These are phyloP conservation scores for Coturnix japonica DNA, from an alignment of 2,113 vertebrate genomes.

Conservation along the genomic window DNA sequence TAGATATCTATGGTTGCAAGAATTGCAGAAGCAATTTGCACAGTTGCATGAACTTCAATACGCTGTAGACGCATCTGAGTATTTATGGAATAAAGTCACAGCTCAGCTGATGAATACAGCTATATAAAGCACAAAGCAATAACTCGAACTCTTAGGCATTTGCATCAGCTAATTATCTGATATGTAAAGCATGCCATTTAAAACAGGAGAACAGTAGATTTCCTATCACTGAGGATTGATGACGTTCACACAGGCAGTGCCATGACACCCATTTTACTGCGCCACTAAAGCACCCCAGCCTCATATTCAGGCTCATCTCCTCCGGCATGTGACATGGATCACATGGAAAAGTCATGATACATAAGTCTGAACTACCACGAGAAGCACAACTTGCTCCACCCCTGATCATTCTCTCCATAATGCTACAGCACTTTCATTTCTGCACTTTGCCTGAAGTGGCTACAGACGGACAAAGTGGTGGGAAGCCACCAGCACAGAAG, in stretches of 20 bases:
- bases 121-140: neutral
- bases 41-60: neutral
- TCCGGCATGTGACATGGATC: neutral
- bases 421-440: neutral
- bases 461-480: rapidly evolving
- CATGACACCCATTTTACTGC: neutral
- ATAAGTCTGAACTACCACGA: neutral
- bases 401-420: rapidly evolving
- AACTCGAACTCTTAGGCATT: neutral
- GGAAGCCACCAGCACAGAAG: neutral
- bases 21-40: neutral
- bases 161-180: neutral
- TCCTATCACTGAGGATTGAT: neutral
- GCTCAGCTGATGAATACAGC: neutral
- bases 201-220: neutral
- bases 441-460: neutral
- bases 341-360: too few species aligned
- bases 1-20: neutral
- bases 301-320: neutral
- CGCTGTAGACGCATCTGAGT: neutral
- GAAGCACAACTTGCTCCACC: rapidly evolving
- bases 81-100: neutral
- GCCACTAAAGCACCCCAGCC: neutral
- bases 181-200: neutral
- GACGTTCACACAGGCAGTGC: neutral